Evolutionary conservation across 2,888 invertebrate genomes (phyloP), one percentile per base, ranked within the genome.

Genomic region (Cantharis lateralis): DNA sequence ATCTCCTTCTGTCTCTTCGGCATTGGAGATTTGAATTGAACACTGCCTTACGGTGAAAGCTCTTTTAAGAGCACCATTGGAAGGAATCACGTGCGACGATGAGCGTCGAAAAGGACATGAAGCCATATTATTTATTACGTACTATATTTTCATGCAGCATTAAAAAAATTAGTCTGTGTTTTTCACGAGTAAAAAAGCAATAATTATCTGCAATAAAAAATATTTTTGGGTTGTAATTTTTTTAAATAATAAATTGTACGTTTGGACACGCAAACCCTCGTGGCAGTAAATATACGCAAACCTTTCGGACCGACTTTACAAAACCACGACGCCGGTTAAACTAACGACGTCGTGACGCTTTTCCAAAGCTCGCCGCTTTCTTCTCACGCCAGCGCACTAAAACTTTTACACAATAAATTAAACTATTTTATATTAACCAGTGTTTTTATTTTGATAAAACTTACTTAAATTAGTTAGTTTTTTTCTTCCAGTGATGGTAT

Each of bases 1-100:
- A 62, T 91, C 91, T 68, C 90, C 90, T 24, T 93, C 93, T 75
- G 92, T 91, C 71, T 93, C 93, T 72, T 91, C 91, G 0, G 91
- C 90, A 72, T 84, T 82, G 11, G 91, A 88, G 63, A 93, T 89
- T 83, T 93, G 93, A 71, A 93, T 87, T 1, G 93, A 93, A 16
- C 93, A 91, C 87, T 93, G 93, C 79, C 93, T 88, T 28, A 91
- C 90, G 32, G 92, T 89, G 79, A 86, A 82, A 64, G 83, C 74
- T 72, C 78, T 76, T 68, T 80, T 81, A 69, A 78, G 71, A 68
- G 78, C 81, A 18, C 85, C 84, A 73, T 90, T 91, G 82, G 90
- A 90, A 24, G 90, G 88, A 79, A 90, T 90, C 78, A 89, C 90
- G 79, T 91, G 90, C n/a, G 91, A 89, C 11, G 91, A 89, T 10